These are phyloP conservation scores for Riptortus pedestris DNA, from an alignment of 1,140 invertebrate genomes.

Conservation along the genomic window DNA sequence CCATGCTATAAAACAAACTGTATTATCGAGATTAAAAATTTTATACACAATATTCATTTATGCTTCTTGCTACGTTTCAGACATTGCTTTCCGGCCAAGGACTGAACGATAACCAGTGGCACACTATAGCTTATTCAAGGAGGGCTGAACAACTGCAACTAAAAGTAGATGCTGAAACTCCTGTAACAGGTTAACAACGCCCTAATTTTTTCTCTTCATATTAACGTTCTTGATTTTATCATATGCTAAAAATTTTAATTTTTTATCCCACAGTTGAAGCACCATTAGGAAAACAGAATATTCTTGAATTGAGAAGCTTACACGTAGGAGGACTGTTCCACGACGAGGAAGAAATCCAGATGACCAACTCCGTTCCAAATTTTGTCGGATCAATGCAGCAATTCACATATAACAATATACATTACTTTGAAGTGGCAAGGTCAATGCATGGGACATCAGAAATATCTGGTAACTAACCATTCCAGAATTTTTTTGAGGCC, in stretches of 20 bases:
- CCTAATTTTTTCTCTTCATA: too few relatives aligned
- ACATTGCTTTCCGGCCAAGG: slow-evolving; percentile 69
- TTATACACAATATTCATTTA: too few relatives aligned
- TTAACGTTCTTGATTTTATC: too few relatives aligned
- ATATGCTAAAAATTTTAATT: slow-evolving; percentile 2
- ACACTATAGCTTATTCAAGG: slow-evolving; percentile 75
- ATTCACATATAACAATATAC: slow-evolving; percentile 74
- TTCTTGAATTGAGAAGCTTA: slow-evolving; percentile 64
- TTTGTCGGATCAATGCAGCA: slow-evolving; percentile 88
- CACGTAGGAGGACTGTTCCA: slow-evolving; percentile 67
- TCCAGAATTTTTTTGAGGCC: too few relatives aligned
- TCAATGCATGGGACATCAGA: slow-evolving; percentile 35
- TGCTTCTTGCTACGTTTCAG: slow-evolving; percentile 43
- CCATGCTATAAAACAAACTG: too few relatives aligned
- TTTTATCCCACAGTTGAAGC: slow-evolving; percentile 49
- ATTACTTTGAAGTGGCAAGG: slow-evolving; percentile 67
- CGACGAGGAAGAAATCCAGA: slow-evolving; percentile 61
- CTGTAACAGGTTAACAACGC: slow-evolving; percentile 77
- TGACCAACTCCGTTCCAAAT: slow-evolving; percentile 61
- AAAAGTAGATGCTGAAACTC: slow-evolving; percentile 69
- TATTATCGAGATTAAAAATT: too few relatives aligned
- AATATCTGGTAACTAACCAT: slow-evolving; percentile 2
- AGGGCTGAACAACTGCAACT: slow-evolving; percentile 71
- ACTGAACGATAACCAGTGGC: slow-evolving; percentile 89
- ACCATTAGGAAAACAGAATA: slow-evolving; percentile 60